Evolutionary conservation across 1,140 invertebrate species (phyloP).

Genomic region (Wiebesia pumilae): DNA sequence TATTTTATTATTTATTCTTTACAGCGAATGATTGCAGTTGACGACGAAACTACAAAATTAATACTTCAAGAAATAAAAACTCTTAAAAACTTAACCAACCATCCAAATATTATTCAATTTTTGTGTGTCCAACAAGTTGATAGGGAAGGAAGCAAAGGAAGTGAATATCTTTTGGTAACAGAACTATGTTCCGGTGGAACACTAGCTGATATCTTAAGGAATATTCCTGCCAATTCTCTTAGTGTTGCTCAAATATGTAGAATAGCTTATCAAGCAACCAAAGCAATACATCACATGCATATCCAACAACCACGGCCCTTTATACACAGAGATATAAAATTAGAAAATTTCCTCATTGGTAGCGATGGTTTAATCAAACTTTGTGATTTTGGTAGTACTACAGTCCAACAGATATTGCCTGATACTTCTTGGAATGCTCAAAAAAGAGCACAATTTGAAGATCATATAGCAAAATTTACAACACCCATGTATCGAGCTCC

Average conservation of each 20-base stretch:
- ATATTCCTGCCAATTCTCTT: conserved; percentile 78
- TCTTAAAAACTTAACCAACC: conserved; percentile 84
- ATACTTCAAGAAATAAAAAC: conserved; percentile 88
- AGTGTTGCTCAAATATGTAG: conserved; percentile 86
- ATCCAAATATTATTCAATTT: conserved; percentile 88
- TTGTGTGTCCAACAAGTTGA: conserved; percentile 84
- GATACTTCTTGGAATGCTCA: conserved; percentile 94
- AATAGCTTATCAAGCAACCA: conserved; percentile 94
- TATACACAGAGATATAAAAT: conserved; percentile 94
- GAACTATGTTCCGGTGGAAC: conserved; percentile 86
- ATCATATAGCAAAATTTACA: conserved; percentile 85
- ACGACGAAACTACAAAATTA: conserved; percentile 85
- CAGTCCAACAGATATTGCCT: conserved; percentile 87
- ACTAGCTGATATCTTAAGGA: conserved; percentile 86
- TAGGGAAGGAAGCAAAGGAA: conserved; percentile 75
- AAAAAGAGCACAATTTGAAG: conserved; percentile 93
- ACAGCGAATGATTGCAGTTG: conserved; percentile 84
- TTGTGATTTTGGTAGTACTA: conserved; percentile 99
- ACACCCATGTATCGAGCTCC: conserved; percentile 94
- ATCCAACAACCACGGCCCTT: conserved; percentile 87
- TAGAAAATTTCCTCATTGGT: conserved; percentile 86
- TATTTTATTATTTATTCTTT: conserved; percentile 49
- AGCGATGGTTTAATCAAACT: conserved; percentile 91
- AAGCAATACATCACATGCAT: conserved; percentile 95
- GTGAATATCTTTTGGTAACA: conserved; percentile 84